These are phyloP conservation scores for Etheostoma perlongum DNA, from an alignment of 2,797 vertebrate species.

Conservation along the genomic window DNA sequence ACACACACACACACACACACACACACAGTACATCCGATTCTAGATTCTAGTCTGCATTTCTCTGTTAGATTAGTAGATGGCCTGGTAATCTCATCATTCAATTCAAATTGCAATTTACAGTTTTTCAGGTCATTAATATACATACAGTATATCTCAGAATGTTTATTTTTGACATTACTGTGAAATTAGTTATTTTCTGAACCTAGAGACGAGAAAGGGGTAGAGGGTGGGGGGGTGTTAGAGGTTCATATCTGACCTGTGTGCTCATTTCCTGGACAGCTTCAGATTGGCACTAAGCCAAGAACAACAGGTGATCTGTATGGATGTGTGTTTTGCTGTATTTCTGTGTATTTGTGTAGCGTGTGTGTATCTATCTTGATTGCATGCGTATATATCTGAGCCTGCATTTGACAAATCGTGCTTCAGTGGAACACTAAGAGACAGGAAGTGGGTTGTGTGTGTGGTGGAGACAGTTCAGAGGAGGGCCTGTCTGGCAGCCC, in stretches of 20 bases:
- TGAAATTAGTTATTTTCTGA: conserved; percentile 26
- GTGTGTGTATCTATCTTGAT: conserved; percentile 75
- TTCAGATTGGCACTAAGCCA: conserved; percentile 87
- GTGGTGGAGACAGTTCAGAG: conserved; percentile 84
- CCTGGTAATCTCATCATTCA: conserved; percentile 17
- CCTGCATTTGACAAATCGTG: conserved; percentile 50
- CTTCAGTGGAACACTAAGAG: conserved; percentile 75
- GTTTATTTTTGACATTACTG: conserved; percentile 15
- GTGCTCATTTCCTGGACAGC: conserved; percentile 91
- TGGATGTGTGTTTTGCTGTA: conserved; percentile 29
- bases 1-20: not conserved
- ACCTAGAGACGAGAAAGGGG: not conserved
- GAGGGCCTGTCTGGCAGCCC: conserved; percentile 85
- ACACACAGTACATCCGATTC: not conserved
- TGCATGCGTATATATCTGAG: conserved; percentile 39
- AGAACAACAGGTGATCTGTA: conserved; percentile 94
- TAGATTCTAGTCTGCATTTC: conserved; percentile 13
- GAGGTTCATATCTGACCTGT: conserved; percentile 86
- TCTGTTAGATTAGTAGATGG: conserved; percentile 18
- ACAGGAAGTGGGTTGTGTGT: conserved; percentile 88
- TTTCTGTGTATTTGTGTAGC: conserved; percentile 74
- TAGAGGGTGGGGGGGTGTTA: no score
- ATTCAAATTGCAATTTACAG: not conserved
- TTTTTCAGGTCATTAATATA: conserved; percentile 14
- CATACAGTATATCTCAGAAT: conserved; percentile 8